Conservation (phyloP, 30 jellyfish, hydroid and myxozoan species). For the Turritopsis dohrnii region DNA sequence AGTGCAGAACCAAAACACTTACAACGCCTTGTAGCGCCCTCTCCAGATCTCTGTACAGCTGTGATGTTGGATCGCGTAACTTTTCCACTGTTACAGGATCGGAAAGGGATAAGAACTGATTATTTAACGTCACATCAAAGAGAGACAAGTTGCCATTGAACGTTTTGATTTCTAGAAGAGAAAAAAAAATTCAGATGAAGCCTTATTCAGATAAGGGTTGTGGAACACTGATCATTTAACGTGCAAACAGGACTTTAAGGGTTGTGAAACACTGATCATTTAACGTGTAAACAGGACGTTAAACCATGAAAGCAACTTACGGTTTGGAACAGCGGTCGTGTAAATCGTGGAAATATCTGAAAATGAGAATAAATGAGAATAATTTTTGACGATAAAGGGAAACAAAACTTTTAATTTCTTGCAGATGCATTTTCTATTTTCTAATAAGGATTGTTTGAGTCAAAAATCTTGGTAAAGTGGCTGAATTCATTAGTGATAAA, state of each 20-base stretch:
- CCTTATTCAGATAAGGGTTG: neutral
- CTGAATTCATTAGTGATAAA: no score
- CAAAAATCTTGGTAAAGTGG: no score
- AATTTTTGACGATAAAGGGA: no score
- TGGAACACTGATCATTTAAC: neutral
- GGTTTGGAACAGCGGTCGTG: neutral
- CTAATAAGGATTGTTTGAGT: no score
- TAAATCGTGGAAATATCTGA: neutral
- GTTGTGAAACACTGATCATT: neutral
- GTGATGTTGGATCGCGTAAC: conserved; percentile 8
- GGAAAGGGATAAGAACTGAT: neutral
- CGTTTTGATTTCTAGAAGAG: neutral
- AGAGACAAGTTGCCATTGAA: neutral
- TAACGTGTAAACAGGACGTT: neutral
- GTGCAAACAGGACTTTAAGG: neutral
- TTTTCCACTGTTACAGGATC: neutral
- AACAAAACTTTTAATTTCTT: no score
- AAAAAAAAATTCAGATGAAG: no score
- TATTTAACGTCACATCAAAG: neutral
- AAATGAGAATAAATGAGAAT: neutral
- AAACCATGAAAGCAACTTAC: neutral
- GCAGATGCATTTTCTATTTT: no score
- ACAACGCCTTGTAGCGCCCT: neutral
- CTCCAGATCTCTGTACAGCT: neutral
- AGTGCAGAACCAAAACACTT: no score